Evolutionary conservation across 2,888 invertebrate species (phyloP).

Genomic region (Lycocerus yunnanus): DNA sequence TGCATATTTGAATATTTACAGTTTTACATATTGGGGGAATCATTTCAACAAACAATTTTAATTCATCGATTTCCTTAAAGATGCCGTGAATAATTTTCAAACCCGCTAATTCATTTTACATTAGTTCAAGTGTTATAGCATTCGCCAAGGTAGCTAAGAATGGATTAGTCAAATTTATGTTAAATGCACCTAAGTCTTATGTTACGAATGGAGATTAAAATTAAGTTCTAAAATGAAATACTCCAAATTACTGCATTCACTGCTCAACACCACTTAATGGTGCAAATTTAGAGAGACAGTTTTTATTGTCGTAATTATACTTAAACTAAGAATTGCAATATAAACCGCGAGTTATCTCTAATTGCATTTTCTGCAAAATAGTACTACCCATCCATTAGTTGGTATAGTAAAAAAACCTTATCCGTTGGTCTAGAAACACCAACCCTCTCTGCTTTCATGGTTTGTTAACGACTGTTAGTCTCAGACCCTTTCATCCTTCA

Average conservation of each 20-base stretch:
- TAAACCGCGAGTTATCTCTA: background rate
- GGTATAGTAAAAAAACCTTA: background rate
- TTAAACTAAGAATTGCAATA: background rate
- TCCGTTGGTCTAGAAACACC: background rate
- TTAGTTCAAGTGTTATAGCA: slow-evolving; percentile 4
- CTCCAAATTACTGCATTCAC: background rate
- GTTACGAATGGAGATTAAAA: slow-evolving; percentile 16
- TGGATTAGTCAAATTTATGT: slow-evolving; percentile 26
- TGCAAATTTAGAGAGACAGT: background rate
- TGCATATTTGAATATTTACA: slow-evolving; percentile 12
- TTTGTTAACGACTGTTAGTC: too few species aligned
- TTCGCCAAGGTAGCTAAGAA: slow-evolving; percentile 7
- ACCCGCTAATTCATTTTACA: background rate
- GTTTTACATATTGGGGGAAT: background rate
- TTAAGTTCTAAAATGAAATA: slow-evolving; percentile 17
- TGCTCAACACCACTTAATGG: background rate
- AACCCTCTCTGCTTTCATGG: background rate
- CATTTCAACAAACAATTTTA: background rate
- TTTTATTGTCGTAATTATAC: background rate
- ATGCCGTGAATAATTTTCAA: background rate
- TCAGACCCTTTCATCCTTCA: too few species aligned
- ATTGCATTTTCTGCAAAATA: background rate
- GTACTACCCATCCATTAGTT: too few species aligned
- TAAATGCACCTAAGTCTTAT: slow-evolving; percentile 18
- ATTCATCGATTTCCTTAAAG: background rate